A percentile compares a stretch with the other conserved stretches of the same genome.
Evolutionary conservation across 1,140 invertebrate genomes (phyloP).

Genomic region (Aporrectodea caliginosa): DNA sequence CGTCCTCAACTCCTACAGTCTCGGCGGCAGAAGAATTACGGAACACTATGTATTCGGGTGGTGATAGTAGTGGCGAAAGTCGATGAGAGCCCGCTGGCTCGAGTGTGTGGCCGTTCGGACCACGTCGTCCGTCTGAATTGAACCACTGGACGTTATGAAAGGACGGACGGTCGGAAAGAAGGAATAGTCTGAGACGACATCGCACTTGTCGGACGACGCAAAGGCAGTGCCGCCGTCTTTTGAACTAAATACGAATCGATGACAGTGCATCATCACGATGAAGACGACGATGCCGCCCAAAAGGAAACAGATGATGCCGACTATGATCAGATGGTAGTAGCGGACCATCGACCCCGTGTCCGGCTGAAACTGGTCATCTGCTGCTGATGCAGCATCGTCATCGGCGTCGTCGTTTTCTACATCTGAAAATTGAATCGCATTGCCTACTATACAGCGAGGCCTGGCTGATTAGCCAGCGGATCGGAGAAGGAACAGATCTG

Average conservation of each 20-base stretch:
- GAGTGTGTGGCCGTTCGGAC: constrained; percentile 8
- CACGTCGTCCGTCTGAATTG: background rate
- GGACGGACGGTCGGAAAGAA: background rate
- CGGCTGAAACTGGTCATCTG: background rate
- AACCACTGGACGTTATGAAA: background rate
- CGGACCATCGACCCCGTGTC: background rate
- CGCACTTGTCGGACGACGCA: constrained; percentile 17
- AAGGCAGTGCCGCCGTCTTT: background rate
- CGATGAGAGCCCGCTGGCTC: constrained; percentile 5
- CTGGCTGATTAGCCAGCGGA: too few species aligned
- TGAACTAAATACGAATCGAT: background rate
- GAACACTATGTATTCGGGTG: background rate
- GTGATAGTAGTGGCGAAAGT: background rate
- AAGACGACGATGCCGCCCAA: constrained; percentile 22
- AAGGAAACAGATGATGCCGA: constrained; percentile 21
- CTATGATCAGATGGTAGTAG: constrained; percentile 23
- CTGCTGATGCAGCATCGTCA: background rate
- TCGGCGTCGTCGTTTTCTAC: too few species aligned
- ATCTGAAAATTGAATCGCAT: too few species aligned
- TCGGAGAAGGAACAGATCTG: too few species aligned
- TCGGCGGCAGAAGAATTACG: too few species aligned
- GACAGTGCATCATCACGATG: constrained; percentile 7
- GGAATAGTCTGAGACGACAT: constrained; percentile 13
- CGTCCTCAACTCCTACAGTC: too few species aligned
- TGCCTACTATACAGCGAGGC: too few species aligned